phyloP scores from a whole-genome alignment of 1,140 invertebrate species.

The Polypedilum vanderplanki region DNA sequence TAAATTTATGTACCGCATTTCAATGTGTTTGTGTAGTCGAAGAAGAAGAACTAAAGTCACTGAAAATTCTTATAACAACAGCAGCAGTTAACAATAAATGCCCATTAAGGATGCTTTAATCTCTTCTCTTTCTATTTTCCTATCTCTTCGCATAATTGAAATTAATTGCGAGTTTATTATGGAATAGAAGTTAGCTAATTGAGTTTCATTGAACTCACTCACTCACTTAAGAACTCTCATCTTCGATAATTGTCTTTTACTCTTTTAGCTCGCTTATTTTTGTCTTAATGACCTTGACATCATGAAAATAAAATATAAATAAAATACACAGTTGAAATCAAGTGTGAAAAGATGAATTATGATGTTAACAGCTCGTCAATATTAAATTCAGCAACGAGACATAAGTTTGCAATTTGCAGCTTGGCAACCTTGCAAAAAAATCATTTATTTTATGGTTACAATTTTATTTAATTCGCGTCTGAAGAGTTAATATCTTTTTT shows the following conservation, averaged over 20 bases:
- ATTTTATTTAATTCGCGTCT: slow-evolving; percentile 7
- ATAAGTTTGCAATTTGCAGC: slow-evolving; percentile 11
- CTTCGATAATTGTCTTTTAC: background rate
- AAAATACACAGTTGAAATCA: background rate
- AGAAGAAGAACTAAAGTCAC: no score
- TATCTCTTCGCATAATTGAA: background rate
- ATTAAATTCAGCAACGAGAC: background rate
- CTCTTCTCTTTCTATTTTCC: background rate
- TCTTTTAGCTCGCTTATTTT: background rate
- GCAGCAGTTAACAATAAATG: no score
- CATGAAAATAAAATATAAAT: background rate
- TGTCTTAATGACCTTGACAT: slow-evolving; percentile 8
- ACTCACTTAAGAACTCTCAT: background rate
- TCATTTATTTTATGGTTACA: background rate
- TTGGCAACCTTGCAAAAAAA: slow-evolving; percentile 11
- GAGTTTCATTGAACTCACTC: background rate
- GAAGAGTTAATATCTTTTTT: background rate
- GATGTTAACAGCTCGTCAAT: background rate
- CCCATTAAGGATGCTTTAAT: no score
- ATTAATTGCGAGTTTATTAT: background rate
- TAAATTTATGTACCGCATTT: no score
- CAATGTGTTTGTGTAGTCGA: no score
- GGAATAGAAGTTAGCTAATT: background rate
- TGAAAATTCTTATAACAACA: no score
- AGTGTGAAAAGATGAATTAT: background rate